These are phyloP conservation scores for Panorpa germanica DNA, from an alignment of 2,888 invertebrate genomes.

Conservation along the genomic window DNA sequence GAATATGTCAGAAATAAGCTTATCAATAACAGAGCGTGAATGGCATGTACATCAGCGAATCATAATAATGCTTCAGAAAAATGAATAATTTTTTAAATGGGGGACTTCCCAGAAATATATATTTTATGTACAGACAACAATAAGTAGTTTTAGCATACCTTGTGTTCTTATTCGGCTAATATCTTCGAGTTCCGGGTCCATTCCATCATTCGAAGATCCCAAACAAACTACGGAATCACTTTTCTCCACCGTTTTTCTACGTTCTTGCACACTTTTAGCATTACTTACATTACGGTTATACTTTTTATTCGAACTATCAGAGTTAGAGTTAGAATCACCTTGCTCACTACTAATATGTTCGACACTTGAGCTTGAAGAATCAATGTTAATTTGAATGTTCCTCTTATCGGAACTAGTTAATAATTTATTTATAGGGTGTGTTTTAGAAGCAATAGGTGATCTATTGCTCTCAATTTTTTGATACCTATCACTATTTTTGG, in stretches of 20 bases:
- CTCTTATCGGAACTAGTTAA: background rate
- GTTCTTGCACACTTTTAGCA: too few relatives aligned
- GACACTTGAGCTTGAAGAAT: background rate
- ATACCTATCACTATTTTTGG: too few relatives aligned
- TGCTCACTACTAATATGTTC: too few relatives aligned
- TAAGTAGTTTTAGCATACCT: constrained; percentile 8
- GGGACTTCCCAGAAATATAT: background rate
- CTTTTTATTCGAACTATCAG: too few relatives aligned
- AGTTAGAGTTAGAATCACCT: too few relatives aligned
- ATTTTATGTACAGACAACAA: background rate
- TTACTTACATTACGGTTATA: background rate
- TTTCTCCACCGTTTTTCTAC: constrained; percentile 11
- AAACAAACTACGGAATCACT: constrained; percentile 13
- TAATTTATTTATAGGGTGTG: too few relatives aligned
- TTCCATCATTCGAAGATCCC: constrained; percentile 11
- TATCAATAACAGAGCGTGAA: too few relatives aligned
- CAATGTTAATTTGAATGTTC: constrained; percentile 1
- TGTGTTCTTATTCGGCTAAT: constrained; percentile 12
- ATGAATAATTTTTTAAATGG: background rate
- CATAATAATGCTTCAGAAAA: too few relatives aligned
- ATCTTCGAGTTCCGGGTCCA: constrained; percentile 12
- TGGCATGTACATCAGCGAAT: too few relatives aligned
- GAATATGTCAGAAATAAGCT: too few relatives aligned
- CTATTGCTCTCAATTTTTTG: too few relatives aligned
- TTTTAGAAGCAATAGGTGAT: too few relatives aligned